A percentile compares a stretch with the other conserved stretches of the same genome.
Conservation (phyloP, 2,797 vertebrate genomes). For the Etheostoma perlongum region DNA sequence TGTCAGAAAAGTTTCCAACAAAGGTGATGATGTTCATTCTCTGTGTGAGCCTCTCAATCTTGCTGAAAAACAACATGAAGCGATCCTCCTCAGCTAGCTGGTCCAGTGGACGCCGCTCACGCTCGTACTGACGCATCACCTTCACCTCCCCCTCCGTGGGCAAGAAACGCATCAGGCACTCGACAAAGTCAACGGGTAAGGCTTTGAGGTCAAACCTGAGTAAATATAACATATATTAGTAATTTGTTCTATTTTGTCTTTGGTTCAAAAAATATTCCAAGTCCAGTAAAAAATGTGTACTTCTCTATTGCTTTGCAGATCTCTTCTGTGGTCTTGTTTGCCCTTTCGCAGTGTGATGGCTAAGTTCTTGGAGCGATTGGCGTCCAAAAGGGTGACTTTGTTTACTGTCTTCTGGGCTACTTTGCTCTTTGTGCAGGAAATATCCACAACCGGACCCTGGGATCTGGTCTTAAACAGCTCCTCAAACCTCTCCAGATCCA, state of each 20-base stretch:
- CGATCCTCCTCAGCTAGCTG: slow-evolving; percentile 94
- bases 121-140: slow-evolving; percentile 93
- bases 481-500: slow-evolving; percentile 95
- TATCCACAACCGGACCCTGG: slow-evolving; percentile 92
- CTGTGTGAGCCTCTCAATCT: slow-evolving; percentile 96
- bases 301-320: slow-evolving; percentile 97
- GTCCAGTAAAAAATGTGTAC: slow-evolving; percentile 73
- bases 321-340: slow-evolving; percentile 91
- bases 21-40: slow-evolving; percentile 98
- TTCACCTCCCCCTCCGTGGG: slow-evolving; percentile 94
- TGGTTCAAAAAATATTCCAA: neutral
- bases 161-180: slow-evolving; percentile 95
- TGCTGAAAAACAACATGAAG: slow-evolving; percentile 97
- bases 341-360: slow-evolving; percentile 97
- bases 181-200: slow-evolving; percentile 93
- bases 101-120: slow-evolving; percentile 92
- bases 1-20: slow-evolving; percentile 95
- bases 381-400: slow-evolving; percentile 94
- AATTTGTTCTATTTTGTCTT: neutral
- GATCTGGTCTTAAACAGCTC: slow-evolving; percentile 98
- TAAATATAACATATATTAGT: neutral
- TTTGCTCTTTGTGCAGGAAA: slow-evolving; percentile 91
- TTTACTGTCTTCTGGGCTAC: slow-evolving; percentile 89
- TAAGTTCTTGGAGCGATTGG: slow-evolving; percentile 97
- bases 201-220: slow-evolving; percentile 89